Conservation (phyloP, 92 coral and sea anemone species). For the Muricea muricata region DNA sequence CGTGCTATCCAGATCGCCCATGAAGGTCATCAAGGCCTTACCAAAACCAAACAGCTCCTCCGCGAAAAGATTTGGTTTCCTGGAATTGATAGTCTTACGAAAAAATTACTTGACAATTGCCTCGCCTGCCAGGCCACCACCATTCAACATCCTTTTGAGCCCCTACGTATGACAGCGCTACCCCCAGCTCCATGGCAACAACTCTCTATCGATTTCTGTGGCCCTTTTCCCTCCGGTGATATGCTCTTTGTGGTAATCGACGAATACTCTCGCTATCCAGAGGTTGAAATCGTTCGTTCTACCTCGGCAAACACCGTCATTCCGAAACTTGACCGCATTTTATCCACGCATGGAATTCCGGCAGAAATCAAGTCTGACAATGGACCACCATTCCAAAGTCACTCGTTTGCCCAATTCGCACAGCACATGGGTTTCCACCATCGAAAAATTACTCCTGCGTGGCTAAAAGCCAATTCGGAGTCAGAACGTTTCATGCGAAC, state of each 20-base stretch:
- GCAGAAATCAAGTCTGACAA: slow-evolving; percentile 46
- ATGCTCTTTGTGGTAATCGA: slow-evolving; percentile 44
- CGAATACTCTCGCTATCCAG: slow-evolving; percentile 53
- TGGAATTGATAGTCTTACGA: slow-evolving; percentile 37
- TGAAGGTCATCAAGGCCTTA: slow-evolving; percentile 70
- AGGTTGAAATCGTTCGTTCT: slow-evolving; percentile 40
- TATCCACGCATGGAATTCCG: slow-evolving; percentile 45
- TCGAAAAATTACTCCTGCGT: too few species aligned
- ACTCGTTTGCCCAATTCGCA: slow-evolving; percentile 34
- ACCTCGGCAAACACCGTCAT: slow-evolving; percentile 38
- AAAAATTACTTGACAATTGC: slow-evolving; percentile 34
- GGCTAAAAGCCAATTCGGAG: too few species aligned
- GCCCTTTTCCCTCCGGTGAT: slow-evolving; percentile 46
- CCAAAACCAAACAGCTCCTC: slow-evolving; percentile 56
- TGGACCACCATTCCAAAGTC: slow-evolving; percentile 47
- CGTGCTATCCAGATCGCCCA: slow-evolving; percentile 61
- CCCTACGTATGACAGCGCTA: slow-evolving; percentile 38
- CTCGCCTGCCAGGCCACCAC: slow-evolving; percentile 48
- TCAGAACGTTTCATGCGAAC: too few species aligned
- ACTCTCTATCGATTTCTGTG: slow-evolving; percentile 35
- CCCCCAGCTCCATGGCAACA: slow-evolving; percentile 32
- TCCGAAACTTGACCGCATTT: slow-evolving; percentile 34
- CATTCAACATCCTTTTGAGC: slow-evolving; percentile 20
- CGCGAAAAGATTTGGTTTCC: slow-evolving; percentile 68
- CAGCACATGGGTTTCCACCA: slow-evolving; percentile 28